These are phyloP conservation scores for Talpa occidentalis DNA, from an alignment of 2,113 vertebrate genomes.

Conservation along the genomic window DNA sequence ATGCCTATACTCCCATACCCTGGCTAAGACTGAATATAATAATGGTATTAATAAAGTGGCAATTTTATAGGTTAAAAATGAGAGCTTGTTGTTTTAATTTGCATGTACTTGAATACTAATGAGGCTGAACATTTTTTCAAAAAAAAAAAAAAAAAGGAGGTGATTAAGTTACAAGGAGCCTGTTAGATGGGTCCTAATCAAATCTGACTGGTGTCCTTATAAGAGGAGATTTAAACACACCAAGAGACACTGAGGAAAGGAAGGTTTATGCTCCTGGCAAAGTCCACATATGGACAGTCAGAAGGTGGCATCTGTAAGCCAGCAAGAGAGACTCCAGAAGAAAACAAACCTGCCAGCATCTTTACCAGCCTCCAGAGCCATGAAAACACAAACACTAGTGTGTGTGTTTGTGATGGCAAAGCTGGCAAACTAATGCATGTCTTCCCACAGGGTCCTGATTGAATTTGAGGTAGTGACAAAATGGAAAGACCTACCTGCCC, in stretches of 20 bases:
- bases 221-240: background rate
- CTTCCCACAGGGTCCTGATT: too few relatives aligned
- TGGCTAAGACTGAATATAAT: background rate
- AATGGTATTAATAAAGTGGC: constrained; percentile 27
- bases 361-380: background rate
- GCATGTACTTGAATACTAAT: constrained; percentile 70
- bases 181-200: background rate
- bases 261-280: background rate
- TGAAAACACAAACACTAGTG: background rate
- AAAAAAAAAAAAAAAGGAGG: too few relatives aligned
- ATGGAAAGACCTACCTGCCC: background rate
- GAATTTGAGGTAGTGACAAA: too few relatives aligned
- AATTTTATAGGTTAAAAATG: constrained; percentile 42
- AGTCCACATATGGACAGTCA: background rate
- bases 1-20: background rate
- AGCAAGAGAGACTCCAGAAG: background rate
- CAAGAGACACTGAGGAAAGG: accelerated
- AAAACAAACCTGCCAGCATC: background rate
- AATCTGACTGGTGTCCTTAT: background rate
- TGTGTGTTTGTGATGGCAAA: background rate
- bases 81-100: constrained; percentile 65
- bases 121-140: constrained; percentile 24
- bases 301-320: accelerated
- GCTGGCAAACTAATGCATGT: accelerated
- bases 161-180: background rate